Evolutionary conservation across 1,140 invertebrate species (phyloP).

Genomic region (Lasioglossum albipes): DNA sequence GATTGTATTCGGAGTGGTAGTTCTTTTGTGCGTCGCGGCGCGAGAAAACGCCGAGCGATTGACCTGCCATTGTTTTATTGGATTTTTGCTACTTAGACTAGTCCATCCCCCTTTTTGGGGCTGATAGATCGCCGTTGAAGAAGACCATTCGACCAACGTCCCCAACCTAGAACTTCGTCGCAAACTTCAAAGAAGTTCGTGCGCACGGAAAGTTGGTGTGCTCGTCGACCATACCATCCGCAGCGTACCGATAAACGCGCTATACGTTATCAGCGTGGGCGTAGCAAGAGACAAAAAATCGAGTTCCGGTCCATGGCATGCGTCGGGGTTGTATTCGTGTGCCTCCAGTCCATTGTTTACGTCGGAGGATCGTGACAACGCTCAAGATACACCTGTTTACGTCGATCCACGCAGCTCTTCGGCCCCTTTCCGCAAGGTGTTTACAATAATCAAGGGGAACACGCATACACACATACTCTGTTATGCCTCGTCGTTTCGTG

Average conservation of each 20-base stretch:
- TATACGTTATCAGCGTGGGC: background rate
- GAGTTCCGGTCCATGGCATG: conserved; percentile 27
- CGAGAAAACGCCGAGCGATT: background rate
- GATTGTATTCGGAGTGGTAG: conserved; percentile 32
- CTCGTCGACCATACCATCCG: conserved; percentile 6
- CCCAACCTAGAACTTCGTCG: background rate
- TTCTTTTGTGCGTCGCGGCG: conserved; percentile 19
- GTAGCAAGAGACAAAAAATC: conserved; percentile 15
- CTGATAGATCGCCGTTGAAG: background rate
- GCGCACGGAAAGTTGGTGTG: background rate
- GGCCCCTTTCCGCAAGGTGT: background rate
- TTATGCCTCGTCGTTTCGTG: background rate
- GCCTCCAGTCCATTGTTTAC: conserved; percentile 41
- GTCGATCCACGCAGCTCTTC: background rate
- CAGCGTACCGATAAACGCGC: conserved; percentile 24
- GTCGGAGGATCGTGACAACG: background rate
- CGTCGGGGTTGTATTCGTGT: conserved; percentile 8
- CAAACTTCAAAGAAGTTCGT: background rate
- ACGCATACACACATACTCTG: conserved; percentile 6
- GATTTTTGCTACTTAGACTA: too few relatives aligned
- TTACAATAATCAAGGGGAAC: background rate
- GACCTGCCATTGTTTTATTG: background rate
- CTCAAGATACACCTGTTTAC: conserved; percentile 20
- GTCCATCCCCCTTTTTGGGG: too few relatives aligned
- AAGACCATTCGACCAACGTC: background rate